A percentile compares a stretch with the other conserved stretches of the same genome.
Conservation (phyloP, 2,797 vertebrate genomes). For the Sebastes kiyomatsui region DNA sequence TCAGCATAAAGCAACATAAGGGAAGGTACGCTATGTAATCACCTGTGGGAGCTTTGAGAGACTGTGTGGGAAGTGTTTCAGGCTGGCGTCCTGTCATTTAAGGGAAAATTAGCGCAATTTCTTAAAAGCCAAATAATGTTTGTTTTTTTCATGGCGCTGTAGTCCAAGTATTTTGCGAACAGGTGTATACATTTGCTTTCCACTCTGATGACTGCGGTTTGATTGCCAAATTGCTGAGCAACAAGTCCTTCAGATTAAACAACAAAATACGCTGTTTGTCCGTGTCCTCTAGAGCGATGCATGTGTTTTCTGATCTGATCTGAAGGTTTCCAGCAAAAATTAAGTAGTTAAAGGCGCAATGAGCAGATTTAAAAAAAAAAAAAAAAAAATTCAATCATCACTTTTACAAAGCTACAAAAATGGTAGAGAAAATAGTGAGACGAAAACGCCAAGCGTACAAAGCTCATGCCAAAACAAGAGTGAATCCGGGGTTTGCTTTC, state of each 20-base stretch:
- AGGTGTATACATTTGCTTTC: not conserved
- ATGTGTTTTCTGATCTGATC: not conserved
- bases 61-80: not conserved
- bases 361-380: too few species aligned
- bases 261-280: not conserved
- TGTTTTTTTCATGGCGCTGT: not conserved
- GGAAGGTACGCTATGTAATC: slow-evolving; percentile 36
- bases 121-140: not conserved
- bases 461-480: too few species aligned
- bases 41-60: slow-evolving; percentile 39
- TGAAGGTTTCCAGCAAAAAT: not conserved
- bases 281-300: fast-evolving
- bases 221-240: not conserved
- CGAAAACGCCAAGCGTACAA: too few species aligned
- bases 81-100: not conserved
- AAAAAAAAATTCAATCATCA: too few species aligned
- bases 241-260: not conserved
- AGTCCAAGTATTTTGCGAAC: not conserved
- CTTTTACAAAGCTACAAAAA: too few species aligned
- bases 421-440: too few species aligned
- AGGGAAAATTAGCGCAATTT: not conserved
- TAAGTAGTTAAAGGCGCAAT: not conserved
- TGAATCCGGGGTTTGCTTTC: too few species aligned
- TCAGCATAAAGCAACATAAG: slow-evolving; percentile 38
- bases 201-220: not conserved